Base-by-base conservation (phyloP, 2,113 vertebrate genomes). In the Recurvirostra avosetta region DNA sequence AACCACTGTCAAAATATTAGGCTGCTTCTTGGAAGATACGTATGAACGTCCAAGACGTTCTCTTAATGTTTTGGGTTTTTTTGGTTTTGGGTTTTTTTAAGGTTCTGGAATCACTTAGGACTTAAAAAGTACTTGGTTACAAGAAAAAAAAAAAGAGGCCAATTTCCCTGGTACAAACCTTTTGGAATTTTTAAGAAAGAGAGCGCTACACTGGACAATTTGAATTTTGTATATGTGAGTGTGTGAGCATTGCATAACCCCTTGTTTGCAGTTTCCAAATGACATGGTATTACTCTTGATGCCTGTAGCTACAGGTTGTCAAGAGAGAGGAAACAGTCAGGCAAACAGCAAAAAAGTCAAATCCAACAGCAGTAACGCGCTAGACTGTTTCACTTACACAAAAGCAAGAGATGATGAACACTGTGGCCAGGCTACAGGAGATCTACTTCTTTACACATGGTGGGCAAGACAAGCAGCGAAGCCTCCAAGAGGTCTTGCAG, bases 111-210 rank as follows among this genome's bases (percentile, higher is more conserved):
- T 76, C 32, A 72, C 22, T 79, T 61, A 38, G 32, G 15, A 61
- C 19, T 76, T 59, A 11, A 53, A 59, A 55, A 47, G 1, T 49
- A 76, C 36, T 36, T 65, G 17, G 4, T 47, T 72, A 47, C 27
- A 45, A 61, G 5, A 6, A 56, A 50, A 83, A 6, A 6, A 61
- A 36, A 52, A 13, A 0, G 2, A 52, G 47, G 22, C 3, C 0
- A 63, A 40, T 47, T 93, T 78, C 19, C 56, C 25, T 49, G 18
- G 36, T 72, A 72, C 4, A 72, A 20, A 66, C 5, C 8, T 81
- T 58, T 14, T 62, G 17, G 38, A 30, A 30, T 55, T 50, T 73
- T 92, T 40, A 70, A 74, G 66, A 63, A 34, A 47, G 4, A 56
- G 5, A 2, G 4, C 3, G 3, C 14, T 62, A 2, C 17, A 45